phyloP scores from a whole-genome alignment of 2,888 invertebrate species.

The Sinopyrophorus schimmeli region DNA sequence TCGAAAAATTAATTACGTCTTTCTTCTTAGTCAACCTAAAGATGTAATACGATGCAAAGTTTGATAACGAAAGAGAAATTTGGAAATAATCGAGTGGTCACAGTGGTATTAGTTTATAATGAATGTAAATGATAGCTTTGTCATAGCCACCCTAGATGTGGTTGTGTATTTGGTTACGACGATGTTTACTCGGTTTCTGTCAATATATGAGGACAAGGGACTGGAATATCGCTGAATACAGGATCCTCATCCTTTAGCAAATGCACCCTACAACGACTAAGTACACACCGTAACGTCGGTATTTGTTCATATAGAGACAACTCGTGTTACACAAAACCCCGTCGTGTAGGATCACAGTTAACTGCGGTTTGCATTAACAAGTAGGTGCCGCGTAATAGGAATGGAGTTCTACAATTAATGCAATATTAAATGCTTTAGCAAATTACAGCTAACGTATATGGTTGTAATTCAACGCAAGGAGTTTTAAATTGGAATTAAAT shows the following conservation, averaged over 20 bases:
- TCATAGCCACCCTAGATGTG: conserved; percentile 32
- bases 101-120: conserved; percentile 18
- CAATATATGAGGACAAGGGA: conserved; percentile 32
- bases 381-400: conserved; percentile 20
- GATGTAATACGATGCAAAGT: too few relatives aligned
- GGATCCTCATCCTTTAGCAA: conserved; percentile 20
- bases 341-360: conserved; percentile 25
- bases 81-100: neutral
- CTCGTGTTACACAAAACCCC: conserved; percentile 24
- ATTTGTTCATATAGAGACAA: conserved; percentile 24
- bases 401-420: conserved; percentile 19
- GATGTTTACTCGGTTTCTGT: conserved; percentile 39
- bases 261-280: conserved; percentile 12
- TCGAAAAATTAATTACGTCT: too few relatives aligned
- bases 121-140: conserved; percentile 30
- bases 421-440: conserved; percentile 21
- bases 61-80: too few relatives aligned
- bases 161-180: conserved; percentile 36
- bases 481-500: too few relatives aligned
- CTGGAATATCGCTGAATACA: conserved; percentile 17
- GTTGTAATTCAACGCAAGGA: too few relatives aligned
- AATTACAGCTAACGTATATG: conserved; percentile 8
- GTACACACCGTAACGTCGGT: conserved; percentile 15
- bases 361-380: conserved; percentile 24
- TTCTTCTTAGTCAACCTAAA: too few relatives aligned